phyloP scores from a whole-genome alignment of 2,888 invertebrate genomes.

The Athrips mouffetella region DNA sequence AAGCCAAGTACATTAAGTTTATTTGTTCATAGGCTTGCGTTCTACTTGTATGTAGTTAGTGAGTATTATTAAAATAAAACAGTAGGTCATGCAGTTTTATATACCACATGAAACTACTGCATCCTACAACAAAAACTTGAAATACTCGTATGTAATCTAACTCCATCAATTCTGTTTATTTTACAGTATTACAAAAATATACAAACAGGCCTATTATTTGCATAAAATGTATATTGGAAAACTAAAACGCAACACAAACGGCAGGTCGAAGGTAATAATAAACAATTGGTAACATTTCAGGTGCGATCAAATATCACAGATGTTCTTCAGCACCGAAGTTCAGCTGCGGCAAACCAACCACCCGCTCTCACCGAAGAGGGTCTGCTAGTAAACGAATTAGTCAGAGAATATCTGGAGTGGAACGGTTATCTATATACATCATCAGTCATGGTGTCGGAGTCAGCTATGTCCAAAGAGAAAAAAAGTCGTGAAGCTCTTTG shows the following conservation, averaged over 20 bases:
- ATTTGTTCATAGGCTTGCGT: neutral
- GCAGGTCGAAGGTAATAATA: no score
- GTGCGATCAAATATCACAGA: constrained; percentile 38
- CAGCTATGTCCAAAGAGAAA: constrained; percentile 48
- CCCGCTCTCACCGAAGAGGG: constrained; percentile 54
- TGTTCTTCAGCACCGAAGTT: constrained; percentile 41
- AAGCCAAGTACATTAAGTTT: neutral
- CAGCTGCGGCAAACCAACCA: constrained; percentile 28
- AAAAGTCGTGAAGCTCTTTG: constrained; percentile 51
- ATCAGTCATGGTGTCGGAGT: constrained; percentile 74
- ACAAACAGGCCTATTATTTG: no score
- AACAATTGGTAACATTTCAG: no score
- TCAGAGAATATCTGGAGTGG: constrained; percentile 84
- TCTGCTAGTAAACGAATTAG: constrained; percentile 80
- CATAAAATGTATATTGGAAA: no score
- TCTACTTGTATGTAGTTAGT: neutral
- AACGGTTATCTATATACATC: constrained; percentile 83
- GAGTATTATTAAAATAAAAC: neutral
- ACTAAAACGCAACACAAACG: no score
- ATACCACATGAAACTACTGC: no score
- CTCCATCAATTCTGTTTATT: no score
- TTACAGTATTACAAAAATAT: no score
- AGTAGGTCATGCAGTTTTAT: no score
- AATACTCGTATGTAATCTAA: no score
- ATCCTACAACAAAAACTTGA: no score